Base-by-base conservation (phyloP, 2,113 vertebrate genomes). In the Hydrolagus affinis region DNA sequence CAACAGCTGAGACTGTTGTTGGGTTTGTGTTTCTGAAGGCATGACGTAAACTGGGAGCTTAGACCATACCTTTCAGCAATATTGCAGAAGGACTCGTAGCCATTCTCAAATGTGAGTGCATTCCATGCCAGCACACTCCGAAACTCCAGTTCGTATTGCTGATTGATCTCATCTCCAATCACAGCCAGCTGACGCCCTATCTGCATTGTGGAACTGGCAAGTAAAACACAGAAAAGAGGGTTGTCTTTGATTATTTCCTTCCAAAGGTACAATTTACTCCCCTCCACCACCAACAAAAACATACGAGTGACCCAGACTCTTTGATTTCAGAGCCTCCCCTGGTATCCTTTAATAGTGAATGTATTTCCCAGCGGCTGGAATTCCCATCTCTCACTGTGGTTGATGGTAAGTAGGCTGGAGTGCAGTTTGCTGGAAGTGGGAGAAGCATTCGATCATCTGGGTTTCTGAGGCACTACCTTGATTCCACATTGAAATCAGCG, bases 81-180 rank as follows among this genome's bases (percentile, higher is more conserved):
- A 30, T 60, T 83, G 28, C 17, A n/a, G 25, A 83, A 66, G 25
- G 25, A 66, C 25, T 32, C 8, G 32, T 11, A 32, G 2, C 59
- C 56, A 60, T 17, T 0, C 17, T 80, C 15, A 32, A 59, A 64
- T 68, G 62, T 28, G 28, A 83, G 28, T 17, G 15, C 15, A 64
- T 30, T 14, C 9, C 66, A 32, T 17, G 62, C 62, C 25, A 1
- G 60, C 60, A 30, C 8, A 68, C 15, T 28, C 66, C 21, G 78
- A 66, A 11, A 68, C 66, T 83, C 60, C 28, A 14, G 1, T 15
- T 32, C 66, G 60, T 83, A 66, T 32, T 8, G 78, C 17, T 83
- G 23, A 83, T 83, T 68, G 62, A 83, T 60, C 15, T 83, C 78
- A 66, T 83, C 78, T 68, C 78, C 78, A 32, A 83, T 68, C 9